phyloP scores from a whole-genome alignment of 2,797 vertebrate genomes.

The Vultur gryphus region DNA sequence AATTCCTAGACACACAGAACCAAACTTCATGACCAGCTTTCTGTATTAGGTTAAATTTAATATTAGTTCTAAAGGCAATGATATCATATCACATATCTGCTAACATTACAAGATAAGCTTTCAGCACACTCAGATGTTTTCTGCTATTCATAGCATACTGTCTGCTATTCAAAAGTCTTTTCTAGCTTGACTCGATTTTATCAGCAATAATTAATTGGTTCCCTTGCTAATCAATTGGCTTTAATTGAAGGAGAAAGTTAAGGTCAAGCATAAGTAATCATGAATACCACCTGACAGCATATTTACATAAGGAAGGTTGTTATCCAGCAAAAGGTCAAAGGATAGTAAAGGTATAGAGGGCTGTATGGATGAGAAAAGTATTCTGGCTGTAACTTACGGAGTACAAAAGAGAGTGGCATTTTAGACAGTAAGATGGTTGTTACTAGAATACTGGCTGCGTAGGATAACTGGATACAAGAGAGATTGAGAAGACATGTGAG shows the following conservation, averaged over 20 bases:
- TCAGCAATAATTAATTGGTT: neutral
- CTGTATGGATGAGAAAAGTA: neutral
- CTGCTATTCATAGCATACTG: neutral
- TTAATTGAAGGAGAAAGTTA: neutral
- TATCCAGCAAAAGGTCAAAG: neutral
- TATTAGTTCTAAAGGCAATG: neutral
- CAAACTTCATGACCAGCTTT: neutral
- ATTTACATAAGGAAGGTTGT: neutral
- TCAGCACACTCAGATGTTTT: neutral
- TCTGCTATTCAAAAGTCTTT: neutral
- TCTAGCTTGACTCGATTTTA: neutral
- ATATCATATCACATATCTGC: neutral
- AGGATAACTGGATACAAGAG: neutral
- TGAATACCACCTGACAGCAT: neutral
- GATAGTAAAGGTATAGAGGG: neutral
- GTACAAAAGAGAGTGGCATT: no score
- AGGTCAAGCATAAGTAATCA: neutral
- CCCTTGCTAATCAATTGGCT: neutral
- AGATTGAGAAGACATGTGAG: neutral
- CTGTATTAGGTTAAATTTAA: neutral
- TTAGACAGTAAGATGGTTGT: neutral
- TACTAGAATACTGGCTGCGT: neutral
- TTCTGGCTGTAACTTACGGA: neutral
- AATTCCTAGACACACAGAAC: neutral
- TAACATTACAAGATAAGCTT: neutral